These are phyloP conservation scores for Lithophane socia DNA, from an alignment of 2,888 invertebrate genomes.

Conservation along the genomic window DNA sequence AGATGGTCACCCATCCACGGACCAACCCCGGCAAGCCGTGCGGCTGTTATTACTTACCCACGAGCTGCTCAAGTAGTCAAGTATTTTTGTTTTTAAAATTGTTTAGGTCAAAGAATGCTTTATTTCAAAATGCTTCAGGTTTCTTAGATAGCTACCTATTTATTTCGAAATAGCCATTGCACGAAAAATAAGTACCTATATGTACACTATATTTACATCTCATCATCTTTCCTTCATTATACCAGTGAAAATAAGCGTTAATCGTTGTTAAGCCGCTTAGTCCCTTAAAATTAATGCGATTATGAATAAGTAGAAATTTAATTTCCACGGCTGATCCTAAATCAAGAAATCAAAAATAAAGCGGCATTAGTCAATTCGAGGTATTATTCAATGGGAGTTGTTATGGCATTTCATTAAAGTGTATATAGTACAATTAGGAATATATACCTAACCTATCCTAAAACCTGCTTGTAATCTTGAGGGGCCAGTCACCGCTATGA, in stretches of 20 bases:
- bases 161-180: background rate
- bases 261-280: conserved; percentile 10
- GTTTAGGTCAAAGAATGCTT: conserved; percentile 3
- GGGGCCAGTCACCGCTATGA: too few relatives aligned
- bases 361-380: background rate
- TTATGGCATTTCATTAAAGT: background rate
- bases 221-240: background rate
- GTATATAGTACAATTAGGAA: background rate
- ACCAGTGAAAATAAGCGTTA: background rate
- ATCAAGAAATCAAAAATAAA: conserved; percentile 6
- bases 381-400: background rate
- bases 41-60: too few relatives aligned
- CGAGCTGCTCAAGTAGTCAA: too few relatives aligned
- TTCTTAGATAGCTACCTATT: background rate
- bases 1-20: too few relatives aligned
- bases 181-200: background rate
- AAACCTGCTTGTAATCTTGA: too few relatives aligned
- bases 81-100: background rate
- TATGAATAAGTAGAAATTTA: conserved; percentile 14
- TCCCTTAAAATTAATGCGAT: conserved; percentile 30
- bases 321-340: conserved; percentile 6
- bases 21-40: too few relatives aligned
- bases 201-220: too few relatives aligned
- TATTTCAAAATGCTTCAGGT: background rate
- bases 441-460: too few relatives aligned